Evolutionary conservation across 2,113 vertebrate genomes (phyloP).

Genomic region (Pseudois nayaur): DNA sequence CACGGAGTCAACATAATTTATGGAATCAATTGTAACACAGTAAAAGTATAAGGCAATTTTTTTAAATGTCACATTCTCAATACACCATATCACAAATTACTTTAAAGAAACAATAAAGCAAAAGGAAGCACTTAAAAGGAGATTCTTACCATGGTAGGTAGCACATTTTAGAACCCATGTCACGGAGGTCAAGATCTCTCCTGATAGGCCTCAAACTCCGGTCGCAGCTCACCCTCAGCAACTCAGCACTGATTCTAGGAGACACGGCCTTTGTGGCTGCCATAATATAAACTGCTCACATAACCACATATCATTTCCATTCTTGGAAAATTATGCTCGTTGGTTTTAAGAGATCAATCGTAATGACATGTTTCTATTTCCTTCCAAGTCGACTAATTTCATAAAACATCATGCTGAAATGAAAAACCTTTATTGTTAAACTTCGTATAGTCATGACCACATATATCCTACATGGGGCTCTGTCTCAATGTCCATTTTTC

Average conservation of each 20-base stretch:
- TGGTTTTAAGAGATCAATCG: background rate
- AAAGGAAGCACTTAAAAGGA: background rate
- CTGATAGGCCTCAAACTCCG: background rate
- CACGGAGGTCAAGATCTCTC: background rate
- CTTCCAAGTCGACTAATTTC: constrained; percentile 6
- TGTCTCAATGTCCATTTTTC: background rate
- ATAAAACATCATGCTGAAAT: background rate
- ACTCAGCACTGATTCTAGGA: background rate
- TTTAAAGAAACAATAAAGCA: constrained; percentile 1
- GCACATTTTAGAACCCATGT: background rate
- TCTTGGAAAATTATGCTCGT: background rate
- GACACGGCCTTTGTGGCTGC: background rate
- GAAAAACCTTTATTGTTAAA: background rate
- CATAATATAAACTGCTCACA: background rate
- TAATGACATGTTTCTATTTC: background rate
- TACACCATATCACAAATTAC: background rate
- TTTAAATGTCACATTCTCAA: background rate
- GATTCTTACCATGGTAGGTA: background rate
- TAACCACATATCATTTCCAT: rapidly evolving
- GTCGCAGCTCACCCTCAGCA: background rate
- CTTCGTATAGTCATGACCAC: background rate
- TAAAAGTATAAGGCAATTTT: background rate
- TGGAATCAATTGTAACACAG: background rate
- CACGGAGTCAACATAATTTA: background rate
- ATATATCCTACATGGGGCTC: background rate